phyloP scores from a whole-genome alignment of 2,888 invertebrate species.

The Monochamus alternatus region DNA sequence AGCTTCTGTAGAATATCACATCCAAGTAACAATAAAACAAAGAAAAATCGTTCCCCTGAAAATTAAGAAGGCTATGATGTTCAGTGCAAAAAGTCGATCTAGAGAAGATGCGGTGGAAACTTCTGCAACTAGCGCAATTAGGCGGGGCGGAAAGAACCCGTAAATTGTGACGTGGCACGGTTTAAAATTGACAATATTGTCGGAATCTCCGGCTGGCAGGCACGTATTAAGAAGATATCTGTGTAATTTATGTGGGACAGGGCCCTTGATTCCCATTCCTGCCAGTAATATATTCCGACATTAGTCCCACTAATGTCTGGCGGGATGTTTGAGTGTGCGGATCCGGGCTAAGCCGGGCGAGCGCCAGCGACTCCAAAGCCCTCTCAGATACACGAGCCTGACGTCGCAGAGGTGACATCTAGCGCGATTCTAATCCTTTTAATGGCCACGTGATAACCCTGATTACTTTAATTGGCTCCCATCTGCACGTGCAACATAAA shows the following conservation, averaged over 20 bases:
- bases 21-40: too few relatives aligned
- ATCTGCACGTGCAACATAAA: conserved; percentile 73
- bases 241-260: conserved; percentile 65
- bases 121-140: conserved; percentile 43
- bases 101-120: background rate
- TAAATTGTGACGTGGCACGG: conserved; percentile 57
- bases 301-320: conserved; percentile 70
- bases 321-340: conserved; percentile 69
- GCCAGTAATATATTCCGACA: conserved; percentile 70
- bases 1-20: too few relatives aligned
- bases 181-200: conserved; percentile 64
- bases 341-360: conserved; percentile 62
- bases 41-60: too few relatives aligned
- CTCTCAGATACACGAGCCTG: conserved; percentile 65
- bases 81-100: background rate
- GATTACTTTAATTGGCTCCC: conserved; percentile 82
- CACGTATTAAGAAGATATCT: conserved; percentile 70
- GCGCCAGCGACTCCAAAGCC: conserved; percentile 65
- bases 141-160: conserved; percentile 43
- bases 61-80: too few relatives aligned
- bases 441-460: conserved; percentile 80
- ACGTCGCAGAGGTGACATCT: conserved; percentile 68
- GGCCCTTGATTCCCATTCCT: conserved; percentile 60
- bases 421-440: conserved; percentile 76
- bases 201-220: conserved; percentile 66